Conservation (phyloP, 2,888 invertebrate genomes). For the Mylabris sibirica region DNA sequence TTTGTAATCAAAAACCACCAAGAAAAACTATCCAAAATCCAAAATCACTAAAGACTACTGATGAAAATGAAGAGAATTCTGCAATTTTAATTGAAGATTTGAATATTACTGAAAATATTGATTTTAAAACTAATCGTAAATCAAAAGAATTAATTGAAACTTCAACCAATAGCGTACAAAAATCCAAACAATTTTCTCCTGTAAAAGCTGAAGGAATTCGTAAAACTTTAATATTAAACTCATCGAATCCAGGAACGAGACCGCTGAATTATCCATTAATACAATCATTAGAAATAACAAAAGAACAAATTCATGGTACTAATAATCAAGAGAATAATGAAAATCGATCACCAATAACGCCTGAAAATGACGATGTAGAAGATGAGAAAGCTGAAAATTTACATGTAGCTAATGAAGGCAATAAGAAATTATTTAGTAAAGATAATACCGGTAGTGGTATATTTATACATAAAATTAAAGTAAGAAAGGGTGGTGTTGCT, state of each 20-base stretch:
- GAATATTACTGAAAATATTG: slow-evolving; percentile 23
- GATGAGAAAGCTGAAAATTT: slow-evolving; percentile 50
- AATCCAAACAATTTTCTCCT: slow-evolving; percentile 17
- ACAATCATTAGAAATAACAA: slow-evolving; percentile 18
- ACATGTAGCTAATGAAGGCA: slow-evolving; percentile 47
- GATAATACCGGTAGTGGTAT: slow-evolving; percentile 68
- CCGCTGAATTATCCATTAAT: slow-evolving; percentile 10
- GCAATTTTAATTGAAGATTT: slow-evolving; percentile 32
- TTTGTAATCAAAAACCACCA: slow-evolving; percentile 38
- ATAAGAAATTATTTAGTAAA: slow-evolving; percentile 53
- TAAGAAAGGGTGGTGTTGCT: slow-evolving; percentile 78
- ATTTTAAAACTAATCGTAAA: slow-evolving; percentile 7
- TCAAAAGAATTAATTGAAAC: slow-evolving; percentile 17
- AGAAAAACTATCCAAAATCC: slow-evolving; percentile 15
- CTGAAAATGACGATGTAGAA: slow-evolving; percentile 39
- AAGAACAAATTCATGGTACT: background rate
- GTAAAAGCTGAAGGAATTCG: background rate
- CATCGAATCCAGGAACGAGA: slow-evolving; percentile 1
- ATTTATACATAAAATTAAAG: slow-evolving; percentile 73
- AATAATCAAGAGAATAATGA: background rate
- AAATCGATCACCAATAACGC: slow-evolving; percentile 37
- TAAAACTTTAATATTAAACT: slow-evolving; percentile 13
- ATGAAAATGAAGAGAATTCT: background rate
- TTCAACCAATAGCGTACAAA: background rate
- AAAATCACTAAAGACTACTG: slow-evolving; percentile 6